Conservation (phyloP, 2,888 invertebrate genomes). For the Trisateles emortualis region DNA sequence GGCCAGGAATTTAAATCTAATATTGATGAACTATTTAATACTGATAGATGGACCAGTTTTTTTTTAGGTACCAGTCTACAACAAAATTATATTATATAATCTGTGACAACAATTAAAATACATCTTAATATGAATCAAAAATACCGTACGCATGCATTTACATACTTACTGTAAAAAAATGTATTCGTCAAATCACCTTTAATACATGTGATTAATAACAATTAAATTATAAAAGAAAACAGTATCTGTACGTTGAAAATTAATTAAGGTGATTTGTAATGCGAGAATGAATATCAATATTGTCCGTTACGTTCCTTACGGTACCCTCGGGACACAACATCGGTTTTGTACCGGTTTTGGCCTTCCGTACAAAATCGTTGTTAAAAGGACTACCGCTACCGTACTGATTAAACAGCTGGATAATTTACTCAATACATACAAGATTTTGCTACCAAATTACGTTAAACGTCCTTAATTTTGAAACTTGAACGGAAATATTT, state of each 20-base stretch:
- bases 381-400: constrained; percentile 27
- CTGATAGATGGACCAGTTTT: too few relatives aligned
- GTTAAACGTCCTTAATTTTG: constrained; percentile 3
- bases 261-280: background rate
- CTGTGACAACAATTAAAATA: too few relatives aligned
- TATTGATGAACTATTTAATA: too few relatives aligned
- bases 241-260: background rate
- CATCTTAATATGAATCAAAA: too few relatives aligned
- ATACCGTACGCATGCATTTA: too few relatives aligned
- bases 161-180: too few relatives aligned
- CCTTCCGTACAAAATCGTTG: constrained; percentile 28
- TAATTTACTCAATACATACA: constrained; percentile 17
- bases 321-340: constrained; percentile 29
- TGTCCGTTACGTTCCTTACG: constrained; percentile 6
- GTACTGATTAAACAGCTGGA: constrained; percentile 38
- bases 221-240: too few relatives aligned
- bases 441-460: constrained; percentile 19
- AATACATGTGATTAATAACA: too few relatives aligned
- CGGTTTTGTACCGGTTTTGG: constrained; percentile 42
- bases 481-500: background rate
- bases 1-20: too few relatives aligned
- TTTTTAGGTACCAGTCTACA: too few relatives aligned
- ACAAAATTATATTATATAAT: too few relatives aligned
- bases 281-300: background rate
- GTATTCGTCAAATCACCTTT: too few relatives aligned